These are phyloP conservation scores for Quadroppia sp. DNA, from an alignment of 2,888 invertebrate genomes.

Conservation along the genomic window DNA sequence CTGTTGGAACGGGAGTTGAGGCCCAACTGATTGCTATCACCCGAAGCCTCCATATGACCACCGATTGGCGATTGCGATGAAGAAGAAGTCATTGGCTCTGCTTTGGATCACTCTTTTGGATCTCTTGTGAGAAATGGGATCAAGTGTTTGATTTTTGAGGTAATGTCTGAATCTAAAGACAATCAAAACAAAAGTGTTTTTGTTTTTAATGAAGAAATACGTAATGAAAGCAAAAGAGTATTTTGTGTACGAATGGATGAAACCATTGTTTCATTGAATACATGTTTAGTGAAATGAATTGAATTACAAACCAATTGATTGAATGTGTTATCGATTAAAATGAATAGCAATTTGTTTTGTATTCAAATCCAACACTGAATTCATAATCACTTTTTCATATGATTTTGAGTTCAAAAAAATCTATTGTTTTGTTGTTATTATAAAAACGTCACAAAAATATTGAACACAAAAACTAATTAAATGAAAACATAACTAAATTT, in stretches of 20 bases:
- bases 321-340: not conserved
- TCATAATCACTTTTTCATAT: not conserved
- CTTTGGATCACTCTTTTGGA: not conserved
- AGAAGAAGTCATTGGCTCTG: conserved; percentile 24
- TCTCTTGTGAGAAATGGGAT: not conserved
- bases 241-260: not conserved
- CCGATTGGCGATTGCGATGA: conserved; percentile 32
- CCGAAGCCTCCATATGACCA: conserved; percentile 32
- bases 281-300: not conserved
- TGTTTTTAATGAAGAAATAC: too few relatives aligned
- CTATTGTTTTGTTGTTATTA: not conserved
- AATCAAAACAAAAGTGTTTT: not conserved
- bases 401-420: not conserved
- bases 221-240: not conserved
- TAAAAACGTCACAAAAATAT: conserved; percentile 9
- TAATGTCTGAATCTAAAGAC: not conserved
- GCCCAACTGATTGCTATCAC: not conserved
- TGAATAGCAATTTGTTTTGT: not conserved
- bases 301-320: not conserved
- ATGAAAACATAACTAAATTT: not conserved
- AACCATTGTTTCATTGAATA: not conserved
- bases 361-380: not conserved
- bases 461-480: not conserved
- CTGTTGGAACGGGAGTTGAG: conserved; percentile 7
- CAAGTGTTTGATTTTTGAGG: not conserved